A percentile compares a stretch with the other conserved stretches of the same genome.
These are phyloP conservation scores for Scomber scombrus DNA, from an alignment of 2,113 vertebrate species.

Conservation along the genomic window DNA sequence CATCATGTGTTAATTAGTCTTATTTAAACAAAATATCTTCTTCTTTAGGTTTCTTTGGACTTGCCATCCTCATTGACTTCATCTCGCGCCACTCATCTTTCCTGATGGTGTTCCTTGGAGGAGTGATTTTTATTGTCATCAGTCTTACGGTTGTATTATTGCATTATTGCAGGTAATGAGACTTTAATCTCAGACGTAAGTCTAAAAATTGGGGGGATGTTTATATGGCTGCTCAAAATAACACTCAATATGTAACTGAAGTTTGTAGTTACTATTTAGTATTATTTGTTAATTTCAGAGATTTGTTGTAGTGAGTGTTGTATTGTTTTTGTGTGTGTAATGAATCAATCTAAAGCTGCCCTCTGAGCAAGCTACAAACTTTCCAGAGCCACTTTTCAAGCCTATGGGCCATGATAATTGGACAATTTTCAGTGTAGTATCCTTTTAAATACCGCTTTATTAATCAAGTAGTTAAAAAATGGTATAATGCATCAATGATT, in stretches of 20 bases:
- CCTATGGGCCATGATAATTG: not conserved
- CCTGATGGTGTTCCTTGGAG: constrained; percentile 88
- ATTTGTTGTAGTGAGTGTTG: not conserved
- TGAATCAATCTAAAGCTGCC: not conserved
- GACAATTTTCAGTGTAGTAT: not conserved
- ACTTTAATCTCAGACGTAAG: not conserved
- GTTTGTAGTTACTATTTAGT: no score
- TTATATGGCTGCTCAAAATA: not conserved
- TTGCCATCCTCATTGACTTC: constrained; percentile 84
- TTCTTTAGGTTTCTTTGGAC: constrained; percentile 82
- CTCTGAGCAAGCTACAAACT: not conserved
- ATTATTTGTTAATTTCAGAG: not conserved
- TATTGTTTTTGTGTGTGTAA: not conserved
- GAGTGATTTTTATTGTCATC: constrained; percentile 84
- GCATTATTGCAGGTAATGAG: constrained; percentile 89
- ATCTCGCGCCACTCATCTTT: constrained; percentile 87
- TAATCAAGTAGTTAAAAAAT: not conserved
- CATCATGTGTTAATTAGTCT: no score
- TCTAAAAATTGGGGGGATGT: not conserved
- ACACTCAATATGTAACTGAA: not conserved
- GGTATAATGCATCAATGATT: not conserved
- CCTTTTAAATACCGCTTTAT: not conserved
- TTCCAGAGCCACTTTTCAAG: not conserved
- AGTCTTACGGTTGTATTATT: constrained; percentile 88
- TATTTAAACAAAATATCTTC: not conserved